Conservation (phyloP, 2,888 invertebrate species). For the Aricia artaxerxes region DNA sequence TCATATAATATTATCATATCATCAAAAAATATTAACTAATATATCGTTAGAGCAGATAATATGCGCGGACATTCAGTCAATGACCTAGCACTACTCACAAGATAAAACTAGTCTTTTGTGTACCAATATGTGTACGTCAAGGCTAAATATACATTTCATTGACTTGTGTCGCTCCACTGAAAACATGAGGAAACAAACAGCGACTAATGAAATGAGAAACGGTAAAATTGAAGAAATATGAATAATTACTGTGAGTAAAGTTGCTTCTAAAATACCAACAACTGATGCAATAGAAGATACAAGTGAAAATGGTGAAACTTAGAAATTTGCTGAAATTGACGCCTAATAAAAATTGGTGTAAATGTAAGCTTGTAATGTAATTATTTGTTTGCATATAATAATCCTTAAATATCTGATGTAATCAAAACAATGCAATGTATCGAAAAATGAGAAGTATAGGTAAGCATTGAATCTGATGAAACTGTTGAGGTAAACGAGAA, state of each 20-base stretch:
- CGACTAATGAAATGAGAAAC: neutral
- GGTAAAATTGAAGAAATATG: neutral
- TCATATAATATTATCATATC: neutral
- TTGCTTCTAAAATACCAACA: neutral
- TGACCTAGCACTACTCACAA: constrained; percentile 25
- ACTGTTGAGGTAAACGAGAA: neutral
- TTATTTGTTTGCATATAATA: neutral
- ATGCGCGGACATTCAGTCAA: constrained; percentile 27
- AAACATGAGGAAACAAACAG: constrained; percentile 15
- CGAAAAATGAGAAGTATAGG: neutral
- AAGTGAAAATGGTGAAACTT: neutral
- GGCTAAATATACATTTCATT: constrained; percentile 29
- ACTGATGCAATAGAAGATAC: neutral
- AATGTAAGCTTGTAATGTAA: neutral
- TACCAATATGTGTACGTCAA: constrained; percentile 26
- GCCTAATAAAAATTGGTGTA: neutral
- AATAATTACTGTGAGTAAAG: neutral
- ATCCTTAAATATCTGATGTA: neutral
- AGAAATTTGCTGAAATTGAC: neutral
- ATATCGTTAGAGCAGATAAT: constrained; percentile 4
- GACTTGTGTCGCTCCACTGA: constrained; percentile 18
- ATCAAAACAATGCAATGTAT: neutral
- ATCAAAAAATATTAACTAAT: constrained; percentile 1
- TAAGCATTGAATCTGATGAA: neutral
- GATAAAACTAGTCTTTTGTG: constrained; percentile 25